Evolutionary conservation across 2,888 invertebrate genomes (phyloP).

Genomic region (Diarsia dahlii): DNA sequence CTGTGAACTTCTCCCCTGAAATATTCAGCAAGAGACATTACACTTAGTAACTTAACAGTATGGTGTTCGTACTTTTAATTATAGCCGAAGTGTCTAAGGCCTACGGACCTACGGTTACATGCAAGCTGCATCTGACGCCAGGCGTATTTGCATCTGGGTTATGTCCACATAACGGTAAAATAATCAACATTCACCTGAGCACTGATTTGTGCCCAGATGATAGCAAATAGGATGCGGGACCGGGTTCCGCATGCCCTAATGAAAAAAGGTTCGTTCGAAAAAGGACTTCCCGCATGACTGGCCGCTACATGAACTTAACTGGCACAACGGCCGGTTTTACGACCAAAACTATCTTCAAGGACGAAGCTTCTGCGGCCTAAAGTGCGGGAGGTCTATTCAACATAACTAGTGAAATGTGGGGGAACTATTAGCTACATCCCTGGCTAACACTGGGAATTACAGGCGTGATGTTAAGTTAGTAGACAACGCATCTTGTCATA

Average conservation of each 20-base stretch:
- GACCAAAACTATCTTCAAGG: background rate
- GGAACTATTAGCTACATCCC: background rate
- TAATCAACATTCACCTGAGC: background rate
- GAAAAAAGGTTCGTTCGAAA: too few relatives aligned
- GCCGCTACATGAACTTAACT: background rate
- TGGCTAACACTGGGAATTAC: background rate
- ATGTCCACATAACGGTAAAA: background rate
- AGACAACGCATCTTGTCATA: too few relatives aligned
- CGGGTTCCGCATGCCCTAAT: too few relatives aligned
- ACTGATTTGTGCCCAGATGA: background rate
- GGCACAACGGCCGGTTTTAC: background rate
- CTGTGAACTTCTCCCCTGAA: slow-evolving; percentile 96
- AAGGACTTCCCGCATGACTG: background rate
- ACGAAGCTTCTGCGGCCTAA: background rate
- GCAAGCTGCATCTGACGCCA: background rate
- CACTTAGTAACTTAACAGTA: background rate
- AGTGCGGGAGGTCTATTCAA: background rate
- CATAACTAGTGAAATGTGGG: background rate
- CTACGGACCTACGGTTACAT: background rate
- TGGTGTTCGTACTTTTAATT: background rate
- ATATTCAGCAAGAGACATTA: background rate
- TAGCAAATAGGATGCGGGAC: background rate
- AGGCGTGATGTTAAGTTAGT: background rate
- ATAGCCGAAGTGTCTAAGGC: too few relatives aligned
- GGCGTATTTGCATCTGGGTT: background rate